Base-by-base conservation (phyloP, 2,113 vertebrate species). In the Nettapus auritus region DNA sequence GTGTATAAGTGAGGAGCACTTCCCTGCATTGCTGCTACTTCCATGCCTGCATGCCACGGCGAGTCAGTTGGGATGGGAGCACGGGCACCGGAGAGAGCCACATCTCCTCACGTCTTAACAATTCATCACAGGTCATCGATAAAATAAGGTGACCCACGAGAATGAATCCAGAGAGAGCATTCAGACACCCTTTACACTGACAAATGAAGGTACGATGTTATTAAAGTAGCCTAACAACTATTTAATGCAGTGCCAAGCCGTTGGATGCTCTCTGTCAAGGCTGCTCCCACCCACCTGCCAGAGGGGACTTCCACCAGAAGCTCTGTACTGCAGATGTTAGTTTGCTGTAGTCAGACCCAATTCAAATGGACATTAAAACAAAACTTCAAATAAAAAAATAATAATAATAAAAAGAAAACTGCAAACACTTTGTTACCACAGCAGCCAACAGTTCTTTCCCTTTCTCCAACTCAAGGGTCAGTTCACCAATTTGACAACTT, bases 391-490 rank as follows among this genome's bases (percentile, higher is more conserved):
- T 14, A 33, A 20, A 46, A 26, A 31, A 20, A 25, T n/a, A 63
- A 28, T 10, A 15, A 22, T 31, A 28, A 3, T 70, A 6, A 53
- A 60, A 80, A 20, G 29, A 70, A 52, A 84, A 44, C 2, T 4
- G 69, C 6, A 28, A 82, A 40, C 13, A 13, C 6, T 15, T 38
- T 0, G 3, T 22, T 0, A 0, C 23, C 33, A 36, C 75, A 33
- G 38, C 2, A 1, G 36, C 36, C 20, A 63, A 53, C 2, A 2
- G 28, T 44, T 53, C 57, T 62, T 57, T 64, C 62, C 57, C 21
- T 55, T 62, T 62, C 48, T 38, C 60, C 1, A 3, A 33, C 66
- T 46, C 48, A 17, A 63, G 52, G 67, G 67, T 82, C 53, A 84
- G 11, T 6, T 82, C 28, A 46, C 55, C 40, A 25, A 33, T 50